Conservation (phyloP, 2,888 invertebrate genomes). For the Aphrophora alni region DNA sequence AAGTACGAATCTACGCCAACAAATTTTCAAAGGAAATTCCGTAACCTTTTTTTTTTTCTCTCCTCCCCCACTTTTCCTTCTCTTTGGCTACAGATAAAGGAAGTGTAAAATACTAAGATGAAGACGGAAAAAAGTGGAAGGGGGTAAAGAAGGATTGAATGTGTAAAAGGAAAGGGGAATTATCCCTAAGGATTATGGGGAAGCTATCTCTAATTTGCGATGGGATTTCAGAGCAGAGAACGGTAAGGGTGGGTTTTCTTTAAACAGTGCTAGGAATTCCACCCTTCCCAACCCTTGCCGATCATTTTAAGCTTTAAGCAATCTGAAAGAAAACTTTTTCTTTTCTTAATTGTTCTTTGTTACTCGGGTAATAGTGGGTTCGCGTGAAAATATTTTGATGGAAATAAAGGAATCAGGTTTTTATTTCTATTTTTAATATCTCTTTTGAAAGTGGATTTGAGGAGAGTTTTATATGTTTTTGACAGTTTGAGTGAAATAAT, state of each 20-base stretch:
- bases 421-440: no score
- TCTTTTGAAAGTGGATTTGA: no score
- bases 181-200: slow-evolving; percentile 36
- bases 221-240: slow-evolving; percentile 36
- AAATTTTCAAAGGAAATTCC: not conserved
- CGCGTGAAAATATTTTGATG: not conserved
- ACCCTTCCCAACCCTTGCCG: not conserved
- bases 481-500: no score
- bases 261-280: not conserved
- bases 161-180: slow-evolving; percentile 21
- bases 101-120: slow-evolving; percentile 30
- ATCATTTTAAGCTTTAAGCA: not conserved
- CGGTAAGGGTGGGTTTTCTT: not conserved
- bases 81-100: not conserved
- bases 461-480: no score
- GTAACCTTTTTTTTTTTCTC: not conserved
- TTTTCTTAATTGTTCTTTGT: not conserved
- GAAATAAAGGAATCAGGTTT: not conserved
- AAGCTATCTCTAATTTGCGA: slow-evolving; percentile 45
- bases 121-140: not conserved
- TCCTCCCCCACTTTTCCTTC: not conserved
- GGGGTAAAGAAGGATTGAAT: not conserved
- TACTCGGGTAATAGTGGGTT: not conserved
- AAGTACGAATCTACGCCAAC: not conserved
- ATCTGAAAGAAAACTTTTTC: not conserved